Conservation (phyloP, 2,797 vertebrate genomes). For the Xiphophorus birchmanni region DNA sequence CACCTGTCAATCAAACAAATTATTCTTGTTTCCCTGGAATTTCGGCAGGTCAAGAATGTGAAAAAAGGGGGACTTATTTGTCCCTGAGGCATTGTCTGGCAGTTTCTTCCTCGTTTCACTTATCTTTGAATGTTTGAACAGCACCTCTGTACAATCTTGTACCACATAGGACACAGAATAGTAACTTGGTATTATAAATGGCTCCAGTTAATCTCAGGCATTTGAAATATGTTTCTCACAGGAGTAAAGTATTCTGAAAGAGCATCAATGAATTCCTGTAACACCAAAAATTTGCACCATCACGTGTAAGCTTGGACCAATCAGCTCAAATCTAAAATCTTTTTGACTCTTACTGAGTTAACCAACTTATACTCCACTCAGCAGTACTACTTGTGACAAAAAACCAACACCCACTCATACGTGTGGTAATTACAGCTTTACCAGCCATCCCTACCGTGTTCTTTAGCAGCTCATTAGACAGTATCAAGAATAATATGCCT, state of each 20-base stretch:
- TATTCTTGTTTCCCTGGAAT: constrained; percentile 53
- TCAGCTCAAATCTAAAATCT: constrained; percentile 39
- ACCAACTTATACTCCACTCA: constrained; percentile 34
- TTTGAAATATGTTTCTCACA: neutral
- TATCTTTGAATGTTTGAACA: constrained; percentile 34
- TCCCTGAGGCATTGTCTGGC: constrained; percentile 44
- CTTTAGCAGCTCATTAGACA: constrained; percentile 62
- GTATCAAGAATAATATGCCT: constrained; percentile 31
- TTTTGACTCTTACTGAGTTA: constrained; percentile 43
- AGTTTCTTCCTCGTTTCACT: constrained; percentile 35
- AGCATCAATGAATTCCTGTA: neutral
- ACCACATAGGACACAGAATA: constrained; percentile 6
- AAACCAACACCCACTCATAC: constrained; percentile 32
- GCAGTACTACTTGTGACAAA: constrained; percentile 23
- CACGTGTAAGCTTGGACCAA: constrained; percentile 17
- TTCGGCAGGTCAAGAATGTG: constrained; percentile 62
- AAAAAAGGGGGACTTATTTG: constrained; percentile 60
- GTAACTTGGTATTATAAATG: neutral
- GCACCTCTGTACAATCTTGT: constrained; percentile 28
- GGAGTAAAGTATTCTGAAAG: neutral
- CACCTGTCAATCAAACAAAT: constrained; percentile 68
- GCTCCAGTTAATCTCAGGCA: neutral
- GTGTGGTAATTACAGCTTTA: constrained; percentile 44
- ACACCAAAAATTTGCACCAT: constrained; percentile 29
- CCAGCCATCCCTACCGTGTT: constrained; percentile 33